Evolutionary conservation across 1,140 invertebrate genomes (phyloP), one percentile per base, ranked within the genome.

Genomic region (Laodelphax striatellus): DNA sequence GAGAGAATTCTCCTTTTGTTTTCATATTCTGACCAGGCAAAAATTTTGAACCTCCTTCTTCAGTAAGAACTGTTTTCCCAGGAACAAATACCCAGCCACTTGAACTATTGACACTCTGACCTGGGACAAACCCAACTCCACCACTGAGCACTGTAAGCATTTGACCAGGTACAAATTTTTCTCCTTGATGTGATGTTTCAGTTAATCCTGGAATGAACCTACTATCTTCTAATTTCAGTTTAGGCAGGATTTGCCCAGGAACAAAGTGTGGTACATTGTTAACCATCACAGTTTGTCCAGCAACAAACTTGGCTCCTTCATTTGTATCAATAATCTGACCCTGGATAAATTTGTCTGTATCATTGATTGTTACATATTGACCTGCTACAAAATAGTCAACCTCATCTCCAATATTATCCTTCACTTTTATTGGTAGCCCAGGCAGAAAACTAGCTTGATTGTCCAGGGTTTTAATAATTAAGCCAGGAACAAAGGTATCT

Each of bases 201-300:
- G 87, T 83, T 75, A 86, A 82, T 5, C 85, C 85, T 9, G 85
- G 85, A 4, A 87, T 82, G 70, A 87, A 86, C 62, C 80, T 72
- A 0, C 81, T 83, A 4, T 82, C 82, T 72, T 82, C 82, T 65
- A 85, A 80, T 65, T 84, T 80, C 1, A 82, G 50, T 79, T 75
- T 86, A 14, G 78, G 81, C 68, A 86, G 84, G n/a, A 86, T 78
- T 71, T 86, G 84, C 54, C 84, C 84, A 0, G 84, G 84, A 64
- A 86, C 85, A 67, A 86, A 86, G 0, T 83, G 85, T 1, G 84
- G 83, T 0, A 84, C 84, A 38, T 77, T 80, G 69, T 83, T 82
- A 0, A 83, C 85, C 70, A 85, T 82, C 52, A 87, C 82, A 57
- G 84, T 82, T 70, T 86, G 83, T 24, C 84, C 84, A 6, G 84